Evolutionary conservation across 1,140 invertebrate genomes (phyloP), one percentile per base, ranked within the genome.

Genomic region (Hesperophylax magnus): DNA sequence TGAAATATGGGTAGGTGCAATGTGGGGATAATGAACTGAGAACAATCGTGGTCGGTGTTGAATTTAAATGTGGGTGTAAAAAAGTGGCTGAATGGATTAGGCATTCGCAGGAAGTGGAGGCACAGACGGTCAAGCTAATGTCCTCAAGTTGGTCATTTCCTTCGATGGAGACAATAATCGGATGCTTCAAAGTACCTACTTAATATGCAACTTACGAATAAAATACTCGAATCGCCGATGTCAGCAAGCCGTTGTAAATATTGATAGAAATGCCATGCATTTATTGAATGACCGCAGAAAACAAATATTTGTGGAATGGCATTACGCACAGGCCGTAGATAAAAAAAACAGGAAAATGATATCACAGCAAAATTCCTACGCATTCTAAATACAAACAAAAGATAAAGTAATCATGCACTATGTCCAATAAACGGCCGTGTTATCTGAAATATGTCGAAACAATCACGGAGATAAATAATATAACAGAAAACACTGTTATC

Each of bases 201-300:
- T 75, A 58, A 75, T 75, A 75, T 75, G 53, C 71, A 53, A 31
- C 71, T 58, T 18, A 53, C 54, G 71, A 54, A 58, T 53, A 56
- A 75, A 34, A 74, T n/a, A 56, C 71, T 47, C 11, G 27, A 58
- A 11, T 75, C 53, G 14, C 14, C 14, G 52, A 58, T 27, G 53
- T 56, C 22, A 27, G 71, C 53, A 31, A 11, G 24, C 34, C n/a
- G 63, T 15, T 39, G 14, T 31, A 5, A 67, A 67, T 24, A 67
- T 11, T 27, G 8, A 24, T 61, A 58, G 20, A 58, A 58, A 58
- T 58, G 20, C n/a, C 20, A 18, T 58, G 20, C 20, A 58, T 58
- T 18, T 20, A 58, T 58, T 47, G 39, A 65, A 65, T 27, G 63
- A 27, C 22, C 27, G 22, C 18, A 71, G 31, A 71, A 47, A 34